phyloP scores from a whole-genome alignment of 2,797 vertebrate genomes.

The Parambassis ranga region DNA sequence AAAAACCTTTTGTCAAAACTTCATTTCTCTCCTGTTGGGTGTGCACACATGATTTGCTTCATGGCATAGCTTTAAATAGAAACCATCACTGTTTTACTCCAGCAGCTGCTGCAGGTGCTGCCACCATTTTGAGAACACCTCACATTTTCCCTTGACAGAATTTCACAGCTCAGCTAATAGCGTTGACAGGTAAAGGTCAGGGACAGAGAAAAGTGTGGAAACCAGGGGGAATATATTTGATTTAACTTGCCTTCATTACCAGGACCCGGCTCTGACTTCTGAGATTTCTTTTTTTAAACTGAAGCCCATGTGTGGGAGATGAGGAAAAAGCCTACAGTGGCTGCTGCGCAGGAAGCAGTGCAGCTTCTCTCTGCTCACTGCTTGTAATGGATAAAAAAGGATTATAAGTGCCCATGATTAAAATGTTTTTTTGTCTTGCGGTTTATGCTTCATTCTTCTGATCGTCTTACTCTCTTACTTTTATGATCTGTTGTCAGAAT shows the following conservation, averaged over 20 bases:
- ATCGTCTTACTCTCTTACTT: neutral
- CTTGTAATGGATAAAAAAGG: neutral
- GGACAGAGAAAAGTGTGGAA: constrained; percentile 5
- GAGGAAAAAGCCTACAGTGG: neutral
- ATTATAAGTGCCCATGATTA: neutral
- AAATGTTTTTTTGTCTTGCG: neutral
- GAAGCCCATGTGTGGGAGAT: neutral
- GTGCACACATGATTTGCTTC: too few relatives aligned
- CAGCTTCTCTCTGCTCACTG: constrained; percentile 4
- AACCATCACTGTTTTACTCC: neutral
- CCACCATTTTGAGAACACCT: constrained; percentile 10
- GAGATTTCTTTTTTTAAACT: neutral
- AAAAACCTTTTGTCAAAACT: too few relatives aligned
- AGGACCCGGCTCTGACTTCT: neutral
- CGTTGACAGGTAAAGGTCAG: constrained; percentile 47
- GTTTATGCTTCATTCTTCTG: neutral
- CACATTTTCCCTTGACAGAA: constrained; percentile 15
- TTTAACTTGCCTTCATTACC: constrained; percentile 21
- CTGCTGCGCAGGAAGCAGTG: neutral
- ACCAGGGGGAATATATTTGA: constrained; percentile 2
- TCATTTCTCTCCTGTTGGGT: too few relatives aligned
- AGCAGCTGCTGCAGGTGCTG: neutral
- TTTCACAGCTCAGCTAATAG: constrained; percentile 34
- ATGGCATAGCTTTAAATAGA: neutral
- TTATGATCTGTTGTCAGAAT: neutral